Conservation (phyloP, 35 echinoderm and acorn worm species). For the Amphiura filiformis region DNA sequence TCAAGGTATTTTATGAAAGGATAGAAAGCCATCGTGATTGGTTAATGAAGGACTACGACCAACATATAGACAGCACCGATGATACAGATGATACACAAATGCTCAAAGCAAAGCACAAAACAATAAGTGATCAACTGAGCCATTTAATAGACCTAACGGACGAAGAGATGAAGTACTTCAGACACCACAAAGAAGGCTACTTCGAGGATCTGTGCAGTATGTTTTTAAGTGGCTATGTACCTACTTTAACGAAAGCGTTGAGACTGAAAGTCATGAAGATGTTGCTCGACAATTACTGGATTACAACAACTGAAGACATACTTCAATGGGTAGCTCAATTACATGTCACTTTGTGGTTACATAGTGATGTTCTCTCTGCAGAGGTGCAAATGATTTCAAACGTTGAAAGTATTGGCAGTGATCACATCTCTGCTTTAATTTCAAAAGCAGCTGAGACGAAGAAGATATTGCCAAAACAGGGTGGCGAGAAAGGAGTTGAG, state of each 20-base stretch:
- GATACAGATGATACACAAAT: neutral
- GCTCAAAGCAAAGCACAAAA: neutral
- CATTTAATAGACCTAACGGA: neutral
- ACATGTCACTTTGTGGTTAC: neutral
- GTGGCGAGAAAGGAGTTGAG: neutral
- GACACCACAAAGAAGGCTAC: neutral
- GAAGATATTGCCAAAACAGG: neutral
- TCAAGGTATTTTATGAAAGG: conserved; percentile 1
- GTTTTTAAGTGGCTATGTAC: neutral
- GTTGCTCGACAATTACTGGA: neutral
- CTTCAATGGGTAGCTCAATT: neutral
- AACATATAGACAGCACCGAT: too few species aligned
- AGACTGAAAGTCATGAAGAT: conserved; percentile 7
- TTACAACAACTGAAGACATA: neutral
- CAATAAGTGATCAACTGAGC: neutral
- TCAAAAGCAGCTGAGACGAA: neutral
- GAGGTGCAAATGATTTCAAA: conserved; percentile 21
- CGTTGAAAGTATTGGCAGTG: neutral
- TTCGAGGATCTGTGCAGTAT: conserved; percentile 17
- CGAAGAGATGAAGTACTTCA: neutral
- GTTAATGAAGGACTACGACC: neutral
- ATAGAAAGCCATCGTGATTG: conserved; percentile 7
- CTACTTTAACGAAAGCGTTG: neutral
- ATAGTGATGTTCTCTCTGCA: neutral
- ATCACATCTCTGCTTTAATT: neutral